Evolutionary conservation across 2,113 vertebrate species (phyloP), one percentile per base, ranked within the genome.

Genomic region (Mesocricetus auratus): DNA sequence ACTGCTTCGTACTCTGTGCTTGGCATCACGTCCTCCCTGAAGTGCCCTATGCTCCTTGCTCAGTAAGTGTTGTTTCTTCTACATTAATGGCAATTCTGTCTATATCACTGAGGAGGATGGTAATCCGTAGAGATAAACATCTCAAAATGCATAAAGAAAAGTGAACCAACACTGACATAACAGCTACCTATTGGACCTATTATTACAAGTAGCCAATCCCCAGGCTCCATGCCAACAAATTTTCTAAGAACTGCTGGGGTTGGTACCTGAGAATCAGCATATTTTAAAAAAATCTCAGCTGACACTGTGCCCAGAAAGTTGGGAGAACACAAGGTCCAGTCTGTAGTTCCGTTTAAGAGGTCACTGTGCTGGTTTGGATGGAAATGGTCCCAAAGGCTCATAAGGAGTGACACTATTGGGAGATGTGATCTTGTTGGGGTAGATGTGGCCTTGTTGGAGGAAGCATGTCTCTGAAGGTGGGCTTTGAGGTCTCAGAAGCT

Each of bases 261-360:
- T 3, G 66, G 58, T 29, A 7, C 10, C 31, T 5, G 7, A 21
- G 4, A 3, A 3, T 16, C 45, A 12, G 10, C 33, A 1, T 5
- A 15, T 4, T 1, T 68, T 29, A 3, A 58, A 47, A 47, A 62
- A 8, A 36, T 7, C 33, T n/a, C 10, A 0, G 1, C 8, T 0
- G 33, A 36, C 1, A 1, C 4, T 4, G 22, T 3, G 0, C 5
- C 17, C 45, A 17, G 12, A 6, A 1, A 1, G 0, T 26, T 6
- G 1, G 45, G 10, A 39, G 29, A 7, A n/a, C 31, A 66, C 19
- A 58, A 1, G 6, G 4, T 15, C 16, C 0, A 0, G 19, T 66
- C n/a, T 7, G 12, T 7, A 1, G 39, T 0, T 11, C 29, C 1
- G 0, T 6, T 5, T 10, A 0, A 8, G 19, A 21, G 6, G n/a